Conservation (phyloP, 2,797 vertebrate genomes). For the Psittacula echo region DNA sequence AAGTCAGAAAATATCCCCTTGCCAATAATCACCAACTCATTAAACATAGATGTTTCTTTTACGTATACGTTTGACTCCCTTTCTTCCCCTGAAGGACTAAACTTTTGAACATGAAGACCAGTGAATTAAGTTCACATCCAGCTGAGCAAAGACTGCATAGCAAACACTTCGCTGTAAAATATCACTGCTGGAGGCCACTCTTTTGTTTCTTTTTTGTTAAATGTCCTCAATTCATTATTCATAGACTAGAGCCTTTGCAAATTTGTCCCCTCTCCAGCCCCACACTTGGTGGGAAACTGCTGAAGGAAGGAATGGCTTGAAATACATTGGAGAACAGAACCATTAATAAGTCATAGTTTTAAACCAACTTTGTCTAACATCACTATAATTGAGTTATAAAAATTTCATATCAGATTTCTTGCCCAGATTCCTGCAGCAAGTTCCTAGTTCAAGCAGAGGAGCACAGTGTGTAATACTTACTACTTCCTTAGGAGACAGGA, state of each 20-base stretch:
- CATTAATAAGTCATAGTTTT: slow-evolving; percentile 57
- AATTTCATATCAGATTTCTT: slow-evolving; percentile 25
- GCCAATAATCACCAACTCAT: slow-evolving; percentile 32
- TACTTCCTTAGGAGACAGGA: slow-evolving; percentile 84
- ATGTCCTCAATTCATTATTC: slow-evolving; percentile 55
- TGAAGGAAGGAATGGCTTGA: slow-evolving; percentile 52
- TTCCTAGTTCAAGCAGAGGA: slow-evolving; percentile 46
- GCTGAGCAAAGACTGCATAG: slow-evolving; percentile 17
- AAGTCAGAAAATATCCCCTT: slow-evolving; percentile 31
- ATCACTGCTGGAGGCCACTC: slow-evolving; percentile 25
- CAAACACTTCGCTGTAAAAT: slow-evolving; percentile 22
- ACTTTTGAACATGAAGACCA: slow-evolving; percentile 2
- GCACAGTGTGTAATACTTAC: slow-evolving; percentile 85
- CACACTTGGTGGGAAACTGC: slow-evolving; percentile 11
- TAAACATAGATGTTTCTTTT: slow-evolving; percentile 28
- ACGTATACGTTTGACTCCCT: slow-evolving; percentile 26
- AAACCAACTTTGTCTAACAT: slow-evolving; percentile 53
- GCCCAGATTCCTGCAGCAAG: slow-evolving; percentile 31
- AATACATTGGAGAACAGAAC: slow-evolving; percentile 23
- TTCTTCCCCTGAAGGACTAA: slow-evolving; percentile 33
- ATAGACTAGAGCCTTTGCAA: neutral
- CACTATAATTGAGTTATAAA: slow-evolving; percentile 59
- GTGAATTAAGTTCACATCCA: slow-evolving; percentile 26
- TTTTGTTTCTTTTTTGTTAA: neutral
- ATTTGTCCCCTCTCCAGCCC: neutral